Evolutionary conservation across 1,140 invertebrate species (phyloP).

Genomic region (Aphelinus atriplicis): DNA sequence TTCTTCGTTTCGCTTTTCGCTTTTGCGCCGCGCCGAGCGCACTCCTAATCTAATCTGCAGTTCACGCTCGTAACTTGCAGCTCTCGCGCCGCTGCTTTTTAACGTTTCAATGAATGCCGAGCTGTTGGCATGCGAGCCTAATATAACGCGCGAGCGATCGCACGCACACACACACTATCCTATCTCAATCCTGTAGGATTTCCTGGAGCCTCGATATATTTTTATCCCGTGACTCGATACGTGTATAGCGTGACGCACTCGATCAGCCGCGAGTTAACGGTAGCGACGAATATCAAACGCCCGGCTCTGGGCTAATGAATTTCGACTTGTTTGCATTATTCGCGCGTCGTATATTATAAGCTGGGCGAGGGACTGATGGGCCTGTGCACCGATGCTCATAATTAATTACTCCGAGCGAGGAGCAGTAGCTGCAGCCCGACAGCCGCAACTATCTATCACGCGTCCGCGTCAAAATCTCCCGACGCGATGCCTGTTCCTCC

Average conservation of each 20-base stretch:
- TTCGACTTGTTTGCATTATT: constrained; percentile 13
- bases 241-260: no score
- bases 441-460: constrained; percentile 37
- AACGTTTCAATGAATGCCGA: constrained; percentile 18
- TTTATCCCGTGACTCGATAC: not conserved
- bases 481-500: not conserved
- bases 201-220: not conserved
- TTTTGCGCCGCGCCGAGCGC: no score
- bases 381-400: constrained; percentile 52
- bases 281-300: no score
- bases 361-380: no score
- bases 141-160: no score
- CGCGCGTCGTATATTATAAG: no score
- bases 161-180: no score
- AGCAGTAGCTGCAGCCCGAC: constrained; percentile 55
- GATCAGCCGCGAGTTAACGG: no score
- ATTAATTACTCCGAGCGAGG: constrained; percentile 60
- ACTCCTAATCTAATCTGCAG: constrained; percentile 26
- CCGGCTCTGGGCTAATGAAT: constrained; percentile 8
- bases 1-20: not conserved
- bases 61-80: not conserved
- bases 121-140: not conserved
- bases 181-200: no score
- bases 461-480: constrained; percentile 32
- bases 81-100: not conserved